Evolutionary conservation across 2,888 invertebrate species (phyloP).

Genomic region (Formica aserva): DNA sequence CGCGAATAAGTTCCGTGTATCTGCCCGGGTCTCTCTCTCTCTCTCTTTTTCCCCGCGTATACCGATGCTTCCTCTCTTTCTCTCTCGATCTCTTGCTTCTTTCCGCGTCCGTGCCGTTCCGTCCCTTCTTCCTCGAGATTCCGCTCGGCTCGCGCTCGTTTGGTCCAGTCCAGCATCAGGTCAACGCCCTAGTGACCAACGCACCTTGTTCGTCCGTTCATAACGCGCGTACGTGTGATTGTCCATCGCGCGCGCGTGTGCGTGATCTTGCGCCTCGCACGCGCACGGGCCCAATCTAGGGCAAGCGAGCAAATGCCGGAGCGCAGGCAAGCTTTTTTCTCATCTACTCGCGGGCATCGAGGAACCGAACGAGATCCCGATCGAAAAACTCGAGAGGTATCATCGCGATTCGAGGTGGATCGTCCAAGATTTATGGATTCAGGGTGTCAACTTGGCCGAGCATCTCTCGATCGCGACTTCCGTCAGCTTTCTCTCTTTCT

Average conservation of each 20-base stretch:
- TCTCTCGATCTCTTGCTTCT: slow-evolving; percentile 8
- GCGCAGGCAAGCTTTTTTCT: slow-evolving; percentile 66
- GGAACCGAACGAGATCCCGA: slow-evolving; percentile 58
- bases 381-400: slow-evolving; percentile 39
- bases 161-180: slow-evolving; percentile 82
- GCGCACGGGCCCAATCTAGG: slow-evolving; percentile 67
- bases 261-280: slow-evolving; percentile 44
- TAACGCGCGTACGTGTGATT: slow-evolving; percentile 64
- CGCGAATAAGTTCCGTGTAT: slow-evolving; percentile 44
- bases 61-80: slow-evolving; percentile 1
- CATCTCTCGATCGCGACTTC: background rate
- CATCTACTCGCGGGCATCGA: slow-evolving; percentile 51
- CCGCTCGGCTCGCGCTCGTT: slow-evolving; percentile 79
- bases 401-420: slow-evolving; percentile 13
- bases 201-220: slow-evolving; percentile 81
- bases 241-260: slow-evolving; percentile 12
- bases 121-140: slow-evolving; percentile 68
- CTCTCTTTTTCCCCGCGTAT: slow-evolving; percentile 31
- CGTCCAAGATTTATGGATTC: slow-evolving; percentile 42
- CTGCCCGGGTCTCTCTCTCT: slow-evolving; percentile 36
- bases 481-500: background rate
- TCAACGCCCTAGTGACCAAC: slow-evolving; percentile 85
- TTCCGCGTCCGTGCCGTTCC: slow-evolving; percentile 26
- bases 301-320: slow-evolving; percentile 71
- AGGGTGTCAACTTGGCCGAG: background rate